Conservation (phyloP, 2,113 vertebrate species). For the Stictonetta naevosa region DNA sequence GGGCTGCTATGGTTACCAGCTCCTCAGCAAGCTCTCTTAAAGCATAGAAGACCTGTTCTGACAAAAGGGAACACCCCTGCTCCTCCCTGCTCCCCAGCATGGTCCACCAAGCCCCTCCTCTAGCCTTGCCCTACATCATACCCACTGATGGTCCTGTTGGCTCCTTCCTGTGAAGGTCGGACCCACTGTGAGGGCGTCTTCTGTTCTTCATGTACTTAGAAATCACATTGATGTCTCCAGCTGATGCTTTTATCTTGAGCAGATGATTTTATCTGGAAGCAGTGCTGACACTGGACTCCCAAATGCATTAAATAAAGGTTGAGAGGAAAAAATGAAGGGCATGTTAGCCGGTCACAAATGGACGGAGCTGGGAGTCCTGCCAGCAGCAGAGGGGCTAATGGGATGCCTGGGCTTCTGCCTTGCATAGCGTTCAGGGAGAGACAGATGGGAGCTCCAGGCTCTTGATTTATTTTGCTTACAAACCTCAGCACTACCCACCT, state of each 20-base stretch:
- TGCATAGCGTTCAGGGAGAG: accelerated
- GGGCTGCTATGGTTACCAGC: not conserved
- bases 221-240: not conserved
- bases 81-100: not conserved
- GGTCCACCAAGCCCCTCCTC: not conserved
- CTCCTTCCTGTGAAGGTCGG: not conserved
- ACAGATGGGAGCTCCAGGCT: constrained; percentile 12
- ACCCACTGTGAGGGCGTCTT: not conserved
- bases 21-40: not conserved
- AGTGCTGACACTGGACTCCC: not conserved
- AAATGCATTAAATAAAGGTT: not conserved
- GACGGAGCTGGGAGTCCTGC: constrained; percentile 43
- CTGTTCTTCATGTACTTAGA: not conserved
- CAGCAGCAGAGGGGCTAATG: constrained; percentile 22
- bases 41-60: not conserved
- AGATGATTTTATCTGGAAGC: constrained; percentile 33
- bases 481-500: not conserved
- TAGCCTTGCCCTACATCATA: not conserved
- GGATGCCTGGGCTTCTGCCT: not conserved
- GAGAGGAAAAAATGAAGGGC: not conserved
- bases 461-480: not conserved
- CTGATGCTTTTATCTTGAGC: not conserved
- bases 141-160: not conserved
- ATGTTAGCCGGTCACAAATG: not conserved
- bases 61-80: not conserved